Percentiles rank a stretch among this genome's conserved stretches.
phyloP scores from a whole-genome alignment of 2,797 vertebrate species.

The Girardinus metallicus region DNA sequence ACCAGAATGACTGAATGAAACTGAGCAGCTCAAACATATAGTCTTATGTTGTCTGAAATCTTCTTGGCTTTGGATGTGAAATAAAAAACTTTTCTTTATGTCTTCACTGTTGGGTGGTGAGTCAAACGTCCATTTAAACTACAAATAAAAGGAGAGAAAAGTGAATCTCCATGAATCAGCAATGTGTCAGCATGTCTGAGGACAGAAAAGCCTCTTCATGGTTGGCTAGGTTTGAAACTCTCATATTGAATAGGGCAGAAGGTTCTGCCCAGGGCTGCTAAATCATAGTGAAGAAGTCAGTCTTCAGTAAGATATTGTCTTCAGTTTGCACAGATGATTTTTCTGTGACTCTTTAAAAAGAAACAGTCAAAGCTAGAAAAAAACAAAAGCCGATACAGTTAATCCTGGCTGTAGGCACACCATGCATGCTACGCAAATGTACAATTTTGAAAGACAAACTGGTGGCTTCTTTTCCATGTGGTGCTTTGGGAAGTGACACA shows the following conservation, averaged over 20 bases:
- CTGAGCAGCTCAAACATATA: background rate
- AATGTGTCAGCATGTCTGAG: conserved; percentile 65
- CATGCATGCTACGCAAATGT: conserved; percentile 19
- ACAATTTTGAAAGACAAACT: conserved; percentile 42
- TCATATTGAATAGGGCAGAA: conserved; percentile 55
- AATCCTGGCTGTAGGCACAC: conserved; percentile 28
- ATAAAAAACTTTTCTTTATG: conserved; percentile 17
- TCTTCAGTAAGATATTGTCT: conserved; percentile 40
- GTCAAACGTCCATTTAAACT: conserved; percentile 47
- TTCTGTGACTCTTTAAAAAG: conserved; percentile 2
- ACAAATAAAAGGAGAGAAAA: conserved; percentile 35
- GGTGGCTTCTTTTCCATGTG: conserved; percentile 44
- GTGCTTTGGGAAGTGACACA: conserved; percentile 61
- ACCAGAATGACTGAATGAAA: background rate
- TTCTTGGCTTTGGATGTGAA: conserved; percentile 14
- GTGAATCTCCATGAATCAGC: conserved; percentile 68
- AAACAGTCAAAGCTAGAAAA: conserved; percentile 26
- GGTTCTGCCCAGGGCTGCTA: conserved; percentile 53
- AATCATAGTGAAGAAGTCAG: conserved; percentile 54
- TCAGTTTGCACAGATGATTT: conserved; percentile 17
- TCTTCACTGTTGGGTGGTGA: conserved; percentile 27
- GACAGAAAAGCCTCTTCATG: conserved; percentile 66
- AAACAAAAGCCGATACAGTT: conserved; percentile 17
- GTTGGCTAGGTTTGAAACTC: conserved; percentile 68
- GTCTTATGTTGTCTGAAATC: background rate